Conservation (phyloP, 2,888 invertebrate species). For the Teleogryllus oceanicus region DNA sequence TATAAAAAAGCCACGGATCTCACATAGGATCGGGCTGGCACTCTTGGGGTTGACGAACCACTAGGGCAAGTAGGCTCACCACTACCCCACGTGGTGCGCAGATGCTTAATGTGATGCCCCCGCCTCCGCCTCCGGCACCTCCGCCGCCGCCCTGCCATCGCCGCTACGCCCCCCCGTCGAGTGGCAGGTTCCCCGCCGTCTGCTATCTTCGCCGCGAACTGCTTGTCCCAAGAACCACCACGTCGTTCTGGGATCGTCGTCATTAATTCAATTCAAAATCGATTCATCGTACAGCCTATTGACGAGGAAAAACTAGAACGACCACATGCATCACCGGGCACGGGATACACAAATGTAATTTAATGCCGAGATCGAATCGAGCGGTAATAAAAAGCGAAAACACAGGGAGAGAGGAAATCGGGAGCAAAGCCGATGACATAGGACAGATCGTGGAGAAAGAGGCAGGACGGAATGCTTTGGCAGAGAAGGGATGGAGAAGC, state of each 20-base stretch:
- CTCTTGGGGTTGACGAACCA: too few relatives aligned
- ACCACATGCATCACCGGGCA: neutral
- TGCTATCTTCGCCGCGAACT: neutral
- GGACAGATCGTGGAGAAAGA: neutral
- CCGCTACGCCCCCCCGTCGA: neutral
- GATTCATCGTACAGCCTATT: neutral
- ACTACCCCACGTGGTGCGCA: too few relatives aligned
- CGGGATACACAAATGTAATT: conserved; percentile 18
- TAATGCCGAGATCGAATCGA: neutral
- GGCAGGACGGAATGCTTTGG: neutral
- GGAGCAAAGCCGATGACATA: neutral
- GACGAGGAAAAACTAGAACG: conserved; percentile 9
- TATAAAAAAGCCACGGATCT: too few relatives aligned
- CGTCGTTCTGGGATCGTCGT: neutral
- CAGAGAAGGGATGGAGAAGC: neutral
- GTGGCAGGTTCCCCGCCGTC: neutral
- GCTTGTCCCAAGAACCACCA: neutral
- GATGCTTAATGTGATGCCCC: too few relatives aligned
- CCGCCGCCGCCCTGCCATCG: too few relatives aligned
- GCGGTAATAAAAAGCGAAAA: neutral
- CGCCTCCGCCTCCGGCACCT: too few relatives aligned
- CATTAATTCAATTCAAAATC: conserved; percentile 18
- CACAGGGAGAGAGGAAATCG: neutral
- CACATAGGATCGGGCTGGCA: too few relatives aligned
- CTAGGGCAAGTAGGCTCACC: too few relatives aligned